A percentile compares a stretch with the other conserved stretches of the same genome.
Conservation (phyloP, 2,797 vertebrate genomes). For the Parambassis ranga region DNA sequence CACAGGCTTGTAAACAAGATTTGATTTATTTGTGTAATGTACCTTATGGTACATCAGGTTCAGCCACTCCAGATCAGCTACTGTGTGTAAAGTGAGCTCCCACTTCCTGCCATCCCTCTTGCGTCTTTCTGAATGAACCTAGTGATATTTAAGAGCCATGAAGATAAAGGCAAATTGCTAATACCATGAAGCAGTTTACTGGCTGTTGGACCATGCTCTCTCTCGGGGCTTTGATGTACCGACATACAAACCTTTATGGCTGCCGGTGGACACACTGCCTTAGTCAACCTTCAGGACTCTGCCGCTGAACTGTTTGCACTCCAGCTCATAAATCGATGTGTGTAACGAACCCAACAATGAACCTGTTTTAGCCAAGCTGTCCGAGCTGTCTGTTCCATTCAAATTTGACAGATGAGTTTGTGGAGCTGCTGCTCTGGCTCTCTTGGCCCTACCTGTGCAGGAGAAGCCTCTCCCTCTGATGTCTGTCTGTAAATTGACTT, state of each 20-base stretch:
- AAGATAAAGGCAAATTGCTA: conserved; percentile 75
- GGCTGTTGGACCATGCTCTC: conserved; percentile 83
- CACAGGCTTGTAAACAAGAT: conserved; percentile 62
- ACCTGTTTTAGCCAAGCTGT: conserved; percentile 55
- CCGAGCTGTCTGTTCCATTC: conserved; percentile 69
- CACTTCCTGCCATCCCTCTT: conserved; percentile 48
- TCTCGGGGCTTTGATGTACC: conserved; percentile 88
- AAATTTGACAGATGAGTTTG: conserved; percentile 67
- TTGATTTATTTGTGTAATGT: conserved; percentile 50
- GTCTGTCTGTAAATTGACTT: conserved; percentile 81
- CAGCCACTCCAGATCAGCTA: conserved; percentile 22
- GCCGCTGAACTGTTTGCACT: conserved; percentile 52
- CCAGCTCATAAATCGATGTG: conserved; percentile 62
- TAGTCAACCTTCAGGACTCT: conserved; percentile 33
- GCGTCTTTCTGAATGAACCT: conserved; percentile 56
- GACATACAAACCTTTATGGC: conserved; percentile 85
- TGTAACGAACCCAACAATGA: conserved; percentile 64
- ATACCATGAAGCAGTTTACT: conserved; percentile 81
- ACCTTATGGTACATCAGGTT: conserved; percentile 44
- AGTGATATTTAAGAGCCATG: conserved; percentile 61
- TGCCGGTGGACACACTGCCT: conserved; percentile 84
- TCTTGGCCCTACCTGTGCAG: conserved; percentile 66
- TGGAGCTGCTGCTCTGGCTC: conserved; percentile 33
- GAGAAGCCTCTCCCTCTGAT: conserved; percentile 71
- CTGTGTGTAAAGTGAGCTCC: conserved; percentile 23